Evolutionary conservation across 2,797 vertebrate species (phyloP).

Genomic region (Percopsis omiscomaycus): DNA sequence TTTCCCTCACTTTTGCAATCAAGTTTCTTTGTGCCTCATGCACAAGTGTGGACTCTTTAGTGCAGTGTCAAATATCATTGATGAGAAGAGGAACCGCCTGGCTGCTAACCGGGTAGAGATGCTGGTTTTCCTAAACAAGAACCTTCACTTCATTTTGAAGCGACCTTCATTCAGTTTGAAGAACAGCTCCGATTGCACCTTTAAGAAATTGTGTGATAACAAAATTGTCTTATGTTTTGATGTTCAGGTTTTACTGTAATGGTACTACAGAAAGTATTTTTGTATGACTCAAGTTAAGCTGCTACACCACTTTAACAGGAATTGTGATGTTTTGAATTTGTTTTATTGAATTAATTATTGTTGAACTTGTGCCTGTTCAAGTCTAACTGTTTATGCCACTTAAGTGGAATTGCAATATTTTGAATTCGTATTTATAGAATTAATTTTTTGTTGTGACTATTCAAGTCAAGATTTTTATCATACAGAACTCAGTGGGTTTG

Average conservation of each 20-base stretch:
- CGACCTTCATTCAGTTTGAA: background rate
- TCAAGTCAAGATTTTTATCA: too few species aligned
- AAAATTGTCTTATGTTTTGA: background rate
- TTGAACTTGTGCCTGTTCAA: too few species aligned
- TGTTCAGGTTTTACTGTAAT: background rate
- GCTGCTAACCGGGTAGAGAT: background rate
- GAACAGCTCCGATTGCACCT: background rate
- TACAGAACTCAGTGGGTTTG: too few species aligned
- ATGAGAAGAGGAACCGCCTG: constrained; percentile 2
- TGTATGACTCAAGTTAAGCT: too few species aligned
- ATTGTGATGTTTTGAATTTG: too few species aligned
- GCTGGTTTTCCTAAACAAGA: background rate
- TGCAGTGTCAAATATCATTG: background rate
- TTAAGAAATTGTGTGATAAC: background rate
- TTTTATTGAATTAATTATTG: too few species aligned
- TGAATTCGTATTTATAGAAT: too few species aligned
- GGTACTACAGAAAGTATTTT: too few species aligned
- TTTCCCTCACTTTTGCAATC: constrained; percentile 13
- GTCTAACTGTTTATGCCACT: too few species aligned
- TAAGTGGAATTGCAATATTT: too few species aligned
- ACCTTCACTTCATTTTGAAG: background rate
- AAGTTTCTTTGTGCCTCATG: constrained; percentile 23
- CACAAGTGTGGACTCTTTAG: constrained; percentile 17
- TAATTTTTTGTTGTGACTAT: too few species aligned
- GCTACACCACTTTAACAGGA: too few species aligned